Evolutionary conservation across 2,797 vertebrate species (phyloP), one percentile per base, ranked within the genome.

Genomic region (Halcyon chelicuti): DNA sequence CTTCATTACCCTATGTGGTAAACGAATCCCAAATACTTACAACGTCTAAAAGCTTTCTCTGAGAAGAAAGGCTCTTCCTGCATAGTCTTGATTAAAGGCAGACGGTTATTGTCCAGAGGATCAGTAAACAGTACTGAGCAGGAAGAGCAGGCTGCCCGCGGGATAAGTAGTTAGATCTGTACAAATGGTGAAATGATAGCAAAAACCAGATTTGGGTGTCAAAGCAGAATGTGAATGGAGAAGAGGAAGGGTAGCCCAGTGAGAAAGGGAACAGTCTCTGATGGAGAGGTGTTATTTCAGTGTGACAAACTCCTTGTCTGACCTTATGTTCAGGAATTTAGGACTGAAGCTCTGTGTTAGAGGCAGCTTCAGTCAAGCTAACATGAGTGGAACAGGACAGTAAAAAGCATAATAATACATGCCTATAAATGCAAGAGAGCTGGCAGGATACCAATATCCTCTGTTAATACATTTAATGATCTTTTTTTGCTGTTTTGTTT

Each of bases 1-100:
- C 90, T 93, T 96, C 91, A 89, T 96, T 95, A 96, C 92, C 94
- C 88, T 60, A 2, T 18, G 90, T 86, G 89, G 90, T 94, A 94
- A 95, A 95, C 1, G 39, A 95, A 73, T 88, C 74, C 82, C 81
- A 75, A 83, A 51, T 58, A 67, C 66, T 93, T 93, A 92, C 91
- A 94, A 95, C 0, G 1, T 86, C 90, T 73, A 77, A 87, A 95
- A 94, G 85, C 88, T 93, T 96, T 78, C 93, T 78, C 23, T 5
- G 76, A 74, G 79, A 88, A 94, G 62, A 90, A 94, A 73, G 47
- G 28, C 39, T 83, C 86, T 91, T 90, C 60, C 89, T 84, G 55
- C 83, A 23, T 5, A 82, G 70, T 63, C 46, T 61, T 94, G 93
- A 90, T 93, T 86, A 79, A 95, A 97, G 86, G 78, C 91, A 74